phyloP scores from a whole-genome alignment of 2,888 invertebrate genomes.

The Tetragonisca angustula region DNA sequence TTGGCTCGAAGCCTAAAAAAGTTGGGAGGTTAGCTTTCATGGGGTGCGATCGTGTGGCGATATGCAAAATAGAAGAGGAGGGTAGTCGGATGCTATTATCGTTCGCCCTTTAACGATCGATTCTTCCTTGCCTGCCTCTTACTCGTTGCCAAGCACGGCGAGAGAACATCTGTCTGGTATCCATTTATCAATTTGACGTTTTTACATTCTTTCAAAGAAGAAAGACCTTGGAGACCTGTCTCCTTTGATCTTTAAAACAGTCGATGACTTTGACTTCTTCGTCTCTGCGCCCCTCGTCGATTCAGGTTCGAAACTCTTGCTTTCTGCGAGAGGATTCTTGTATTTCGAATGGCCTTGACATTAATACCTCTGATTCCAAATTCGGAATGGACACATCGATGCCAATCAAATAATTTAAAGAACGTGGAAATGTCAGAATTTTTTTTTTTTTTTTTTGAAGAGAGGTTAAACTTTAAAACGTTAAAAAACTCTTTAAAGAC shows the following conservation, averaged over 20 bases:
- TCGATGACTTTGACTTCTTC: not conserved
- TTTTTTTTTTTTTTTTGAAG: no score
- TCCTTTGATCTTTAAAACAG: not conserved
- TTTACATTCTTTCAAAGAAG: not conserved
- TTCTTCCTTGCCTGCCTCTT: not conserved
- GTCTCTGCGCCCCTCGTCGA: no score
- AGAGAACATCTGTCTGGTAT: slow-evolving; percentile 4
- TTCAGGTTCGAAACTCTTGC: not conserved
- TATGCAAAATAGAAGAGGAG: slow-evolving; percentile 16
- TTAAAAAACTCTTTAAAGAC: no score
- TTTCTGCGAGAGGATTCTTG: not conserved
- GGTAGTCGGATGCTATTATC: slow-evolving; percentile 7
- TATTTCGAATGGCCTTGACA: not conserved
- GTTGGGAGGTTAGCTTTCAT: not conserved
- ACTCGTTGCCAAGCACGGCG: not conserved
- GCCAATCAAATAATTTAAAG: no score
- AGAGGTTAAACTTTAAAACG: no score
- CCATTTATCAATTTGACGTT: slow-evolving; percentile 12
- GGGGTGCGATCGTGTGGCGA: slow-evolving; percentile 25
- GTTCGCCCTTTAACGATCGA: slow-evolving; percentile 25
- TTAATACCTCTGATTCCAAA: not conserved
- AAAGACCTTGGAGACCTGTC: not conserved
- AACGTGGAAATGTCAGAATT: no score
- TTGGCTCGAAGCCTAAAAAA: not conserved
- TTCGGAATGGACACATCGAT: not conserved